A percentile compares a stretch with the other conserved stretches of the same genome.
phyloP scores from a whole-genome alignment of 2,113 vertebrate genomes.

The Corythornis madagascariensis region DNA sequence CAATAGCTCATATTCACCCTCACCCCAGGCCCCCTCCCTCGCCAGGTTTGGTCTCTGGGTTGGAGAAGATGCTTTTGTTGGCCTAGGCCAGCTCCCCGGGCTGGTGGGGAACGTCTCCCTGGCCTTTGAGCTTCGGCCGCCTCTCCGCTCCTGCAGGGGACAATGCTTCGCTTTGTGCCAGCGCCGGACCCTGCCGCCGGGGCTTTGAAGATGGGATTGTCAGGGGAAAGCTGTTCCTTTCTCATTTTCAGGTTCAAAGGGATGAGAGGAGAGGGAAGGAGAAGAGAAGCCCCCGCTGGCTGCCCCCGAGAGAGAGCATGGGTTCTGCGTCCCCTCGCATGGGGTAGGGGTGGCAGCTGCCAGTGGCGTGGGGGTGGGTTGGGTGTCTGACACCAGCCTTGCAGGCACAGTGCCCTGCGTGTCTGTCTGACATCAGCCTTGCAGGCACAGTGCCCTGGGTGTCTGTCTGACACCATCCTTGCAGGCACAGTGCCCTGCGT shows the following conservation, averaged over 20 bases:
- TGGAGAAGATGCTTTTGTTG: slow-evolving; percentile 55
- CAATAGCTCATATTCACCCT: slow-evolving; percentile 78
- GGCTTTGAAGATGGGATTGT: slow-evolving; percentile 55
- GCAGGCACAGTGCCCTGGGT: neutral
- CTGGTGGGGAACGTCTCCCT: slow-evolving; percentile 6
- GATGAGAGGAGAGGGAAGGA: neutral
- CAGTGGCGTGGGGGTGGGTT: accelerated
- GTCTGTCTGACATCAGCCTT: neutral
- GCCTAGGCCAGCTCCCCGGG: neutral
- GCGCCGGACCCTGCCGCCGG: neutral
- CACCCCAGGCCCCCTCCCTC: slow-evolving; percentile 24
- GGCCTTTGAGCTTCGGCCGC: slow-evolving; percentile 15
- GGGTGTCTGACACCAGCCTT: neutral
- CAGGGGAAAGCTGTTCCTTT: neutral
- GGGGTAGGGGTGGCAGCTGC: neutral
- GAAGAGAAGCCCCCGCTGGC: neutral
- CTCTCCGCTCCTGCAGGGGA: slow-evolving; percentile 34
- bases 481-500: neutral
- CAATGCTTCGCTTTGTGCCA: slow-evolving; percentile 76
- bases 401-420: neutral
- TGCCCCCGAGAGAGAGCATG: accelerated
- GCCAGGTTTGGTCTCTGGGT: neutral
- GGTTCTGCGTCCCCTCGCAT: accelerated
- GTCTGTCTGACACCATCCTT: neutral
- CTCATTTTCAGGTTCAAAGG: slow-evolving; percentile 39